Evolutionary conservation across 1,140 invertebrate species (phyloP).

Genomic region (Eubasilissa regina): DNA sequence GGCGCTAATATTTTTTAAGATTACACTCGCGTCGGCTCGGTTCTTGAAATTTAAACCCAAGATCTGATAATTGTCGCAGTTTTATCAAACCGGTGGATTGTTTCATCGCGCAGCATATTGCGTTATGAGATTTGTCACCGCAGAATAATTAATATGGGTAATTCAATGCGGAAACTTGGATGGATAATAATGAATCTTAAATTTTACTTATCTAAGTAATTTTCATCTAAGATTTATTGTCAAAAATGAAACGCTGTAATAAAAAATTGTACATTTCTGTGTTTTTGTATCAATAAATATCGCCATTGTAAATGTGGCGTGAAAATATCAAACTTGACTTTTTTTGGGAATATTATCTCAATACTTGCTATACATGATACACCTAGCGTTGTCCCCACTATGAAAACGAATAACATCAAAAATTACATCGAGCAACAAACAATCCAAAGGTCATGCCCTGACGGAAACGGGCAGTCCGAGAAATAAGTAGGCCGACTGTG

Average conservation of each 20-base stretch:
- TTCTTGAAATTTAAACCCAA: neutral
- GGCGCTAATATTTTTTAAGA: neutral
- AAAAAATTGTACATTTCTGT: slow-evolving; percentile 45
- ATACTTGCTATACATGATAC: too few species aligned
- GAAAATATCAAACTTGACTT: slow-evolving; percentile 4
- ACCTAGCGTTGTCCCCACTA: too few species aligned
- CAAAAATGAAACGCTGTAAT: slow-evolving; percentile 41
- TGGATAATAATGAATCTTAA: slow-evolving; percentile 4
- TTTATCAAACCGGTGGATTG: too few species aligned
- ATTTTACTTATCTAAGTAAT: slow-evolving; percentile 20
- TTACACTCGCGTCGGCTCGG: neutral
- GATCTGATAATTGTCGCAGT: neutral
- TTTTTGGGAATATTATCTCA: too few species aligned
- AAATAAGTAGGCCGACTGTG: too few species aligned
- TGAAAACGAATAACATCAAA: too few species aligned
- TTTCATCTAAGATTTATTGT: slow-evolving; percentile 31
- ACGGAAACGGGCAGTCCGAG: too few species aligned
- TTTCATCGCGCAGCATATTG: too few species aligned
- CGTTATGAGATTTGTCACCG: too few species aligned
- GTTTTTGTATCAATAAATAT: slow-evolving; percentile 43
- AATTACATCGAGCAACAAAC: too few species aligned
- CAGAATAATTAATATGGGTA: neutral
- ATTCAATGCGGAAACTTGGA: neutral
- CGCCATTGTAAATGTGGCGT: slow-evolving; percentile 28
- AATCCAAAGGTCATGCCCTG: too few species aligned